A percentile compares a stretch with the other conserved stretches of the same genome.
Evolutionary conservation across 2,113 vertebrate species (phyloP).

Genomic region (Ceyx margarethae): DNA sequence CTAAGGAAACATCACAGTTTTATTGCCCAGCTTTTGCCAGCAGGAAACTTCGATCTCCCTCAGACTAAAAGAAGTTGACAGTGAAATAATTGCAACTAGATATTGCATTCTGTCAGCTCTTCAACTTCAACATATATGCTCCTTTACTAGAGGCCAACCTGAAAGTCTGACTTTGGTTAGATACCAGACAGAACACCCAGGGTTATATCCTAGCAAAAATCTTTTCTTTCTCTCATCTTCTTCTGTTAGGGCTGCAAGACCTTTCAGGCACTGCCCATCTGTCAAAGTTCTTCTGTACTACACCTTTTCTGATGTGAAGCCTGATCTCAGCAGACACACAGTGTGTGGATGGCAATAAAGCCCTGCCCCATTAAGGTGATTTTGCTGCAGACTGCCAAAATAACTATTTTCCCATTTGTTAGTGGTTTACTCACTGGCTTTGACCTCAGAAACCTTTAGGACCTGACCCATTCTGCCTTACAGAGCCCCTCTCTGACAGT

Average conservation of each 20-base stretch:
- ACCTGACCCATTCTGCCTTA: neutral
- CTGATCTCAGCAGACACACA: neutral
- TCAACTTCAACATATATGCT: neutral
- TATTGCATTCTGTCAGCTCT: neutral
- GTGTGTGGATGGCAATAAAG: neutral
- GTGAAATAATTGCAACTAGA: neutral
- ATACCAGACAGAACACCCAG: neutral
- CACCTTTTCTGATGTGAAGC: neutral
- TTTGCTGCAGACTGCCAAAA: neutral
- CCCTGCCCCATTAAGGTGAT: neutral
- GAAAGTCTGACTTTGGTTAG: neutral
- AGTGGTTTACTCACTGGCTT: neutral
- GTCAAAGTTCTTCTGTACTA: neutral
- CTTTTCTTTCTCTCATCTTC: neutral
- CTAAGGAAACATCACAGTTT: neutral
- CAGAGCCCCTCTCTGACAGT: neutral
- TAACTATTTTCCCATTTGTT: neutral
- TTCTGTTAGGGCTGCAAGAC: neutral
- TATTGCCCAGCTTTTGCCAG: neutral
- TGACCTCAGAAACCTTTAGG: neutral
- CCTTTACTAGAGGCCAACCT: neutral
- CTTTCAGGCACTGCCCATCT: neutral
- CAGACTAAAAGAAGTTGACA: neutral
- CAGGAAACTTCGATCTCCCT: neutral
- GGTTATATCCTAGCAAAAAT: neutral